Base-by-base conservation (phyloP, 2,113 vertebrate genomes). In the Mormyrus iriodes region DNA sequence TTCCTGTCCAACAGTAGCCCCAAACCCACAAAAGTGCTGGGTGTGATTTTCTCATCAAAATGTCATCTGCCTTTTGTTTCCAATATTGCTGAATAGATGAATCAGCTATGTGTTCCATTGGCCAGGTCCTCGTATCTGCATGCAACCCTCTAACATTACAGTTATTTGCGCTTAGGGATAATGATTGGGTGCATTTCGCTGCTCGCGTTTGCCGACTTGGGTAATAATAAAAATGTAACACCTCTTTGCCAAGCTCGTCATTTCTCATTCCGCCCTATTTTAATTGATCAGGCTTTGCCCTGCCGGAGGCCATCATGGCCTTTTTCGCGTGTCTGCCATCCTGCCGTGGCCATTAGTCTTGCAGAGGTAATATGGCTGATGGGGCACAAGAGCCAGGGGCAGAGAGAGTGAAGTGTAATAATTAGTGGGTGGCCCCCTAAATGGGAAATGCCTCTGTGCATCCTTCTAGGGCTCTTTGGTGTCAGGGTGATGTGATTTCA, bases 41-140 rank as follows among this genome's bases (percentile, higher is more conserved):
- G 51, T 53, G 83, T 90, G 61, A 88, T 91, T 90, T 85, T 35
- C 89, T 87, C 90, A 90, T 91, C 88, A 89, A 91, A 87, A 89
- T 27, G 65, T 73, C 88, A 91, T 88, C 84, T 89, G 44, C 84
- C 39, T 88, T 91, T 87, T 42, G 42, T 89, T 89, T 87, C 52
- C 13, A n/a, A 31, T 86, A 24, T 86, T 86, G 9, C 49, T 86
- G 48, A 53, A 35, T 49, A 19, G 49, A 21, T 39, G 49, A 19
- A 53, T 86, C 49, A 0, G 49, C 12, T 13, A 7, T 73, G 53
- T 51, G 27, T 89, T 46, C n/a, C 83, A 27, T 27, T 58, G 53
- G 19, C 15, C n/a, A 3, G 44, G 5, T 27, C 15, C 27, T 13
- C 15, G 1, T 79, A 35, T 1, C 10, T 44, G 79, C 21, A 44